Evolutionary conservation across 2,113 vertebrate genomes (phyloP).

Genomic region (Monopterus albus): DNA sequence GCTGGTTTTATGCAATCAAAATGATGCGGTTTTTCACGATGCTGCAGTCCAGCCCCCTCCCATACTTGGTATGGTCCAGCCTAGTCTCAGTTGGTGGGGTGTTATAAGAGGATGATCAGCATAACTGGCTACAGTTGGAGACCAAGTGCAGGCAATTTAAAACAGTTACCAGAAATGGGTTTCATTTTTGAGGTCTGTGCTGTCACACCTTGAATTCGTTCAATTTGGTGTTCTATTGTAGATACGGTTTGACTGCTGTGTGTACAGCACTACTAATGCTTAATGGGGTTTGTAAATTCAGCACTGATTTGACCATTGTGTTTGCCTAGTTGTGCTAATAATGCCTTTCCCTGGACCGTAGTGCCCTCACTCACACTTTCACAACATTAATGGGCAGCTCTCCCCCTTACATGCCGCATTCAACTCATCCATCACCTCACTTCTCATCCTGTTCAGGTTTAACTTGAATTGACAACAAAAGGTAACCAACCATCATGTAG

Average conservation of each 20-base stretch:
- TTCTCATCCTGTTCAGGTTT: slow-evolving; percentile 16
- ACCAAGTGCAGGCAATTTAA: slow-evolving; percentile 62
- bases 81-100: slow-evolving; percentile 66
- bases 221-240: neutral
- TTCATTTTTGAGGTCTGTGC: neutral
- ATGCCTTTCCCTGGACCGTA: neutral
- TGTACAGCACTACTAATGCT: slow-evolving; percentile 8
- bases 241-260: neutral
- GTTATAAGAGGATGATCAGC: slow-evolving; percentile 68
- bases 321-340: slow-evolving; percentile 26
- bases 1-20: neutral
- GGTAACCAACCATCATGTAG: slow-evolving; percentile 59
- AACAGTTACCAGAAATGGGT: slow-evolving; percentile 51
- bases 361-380: slow-evolving; percentile 10
- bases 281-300: slow-evolving; percentile 9
- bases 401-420: slow-evolving; percentile 7
- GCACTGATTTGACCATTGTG: slow-evolving; percentile 25
- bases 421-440: slow-evolving; percentile 51
- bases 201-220: neutral
- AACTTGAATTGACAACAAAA: slow-evolving; percentile 44
- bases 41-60: slow-evolving; percentile 48
- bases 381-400: slow-evolving; percentile 47
- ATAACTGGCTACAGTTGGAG: slow-evolving; percentile 68
- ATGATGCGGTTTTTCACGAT: slow-evolving; percentile 10
- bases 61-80: slow-evolving; percentile 72